A percentile compares a stretch with the other conserved stretches of the same genome.
phyloP scores from a whole-genome alignment of 2,113 vertebrate species.

The Triplophysa tibetana region DNA sequence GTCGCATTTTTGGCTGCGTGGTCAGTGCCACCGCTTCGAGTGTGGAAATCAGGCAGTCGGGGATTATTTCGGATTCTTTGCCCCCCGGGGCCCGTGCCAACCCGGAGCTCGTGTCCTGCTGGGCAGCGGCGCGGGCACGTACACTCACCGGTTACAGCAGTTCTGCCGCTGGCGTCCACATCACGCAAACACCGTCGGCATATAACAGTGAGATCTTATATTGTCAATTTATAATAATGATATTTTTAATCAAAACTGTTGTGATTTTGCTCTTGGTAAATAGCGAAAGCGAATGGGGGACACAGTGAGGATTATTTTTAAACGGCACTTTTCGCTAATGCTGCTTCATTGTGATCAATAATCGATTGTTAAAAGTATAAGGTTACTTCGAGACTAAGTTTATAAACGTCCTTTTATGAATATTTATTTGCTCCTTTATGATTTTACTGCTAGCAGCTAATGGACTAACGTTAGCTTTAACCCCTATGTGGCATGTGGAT shows the following conservation, averaged over 20 bases:
- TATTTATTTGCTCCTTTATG: conserved; percentile 54
- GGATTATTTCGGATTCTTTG: conserved; percentile 35
- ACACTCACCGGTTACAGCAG: conserved; percentile 20
- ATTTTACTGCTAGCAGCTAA: conserved; percentile 68
- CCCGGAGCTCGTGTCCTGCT: conserved; percentile 64
- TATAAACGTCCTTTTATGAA: neutral
- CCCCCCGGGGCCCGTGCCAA: conserved; percentile 67
- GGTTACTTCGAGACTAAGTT: neutral
- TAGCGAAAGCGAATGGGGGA: neutral
- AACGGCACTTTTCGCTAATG: neutral
- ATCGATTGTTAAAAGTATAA: neutral
- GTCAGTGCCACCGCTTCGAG: neutral
- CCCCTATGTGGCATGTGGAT: conserved; percentile 51
- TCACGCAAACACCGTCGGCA: conserved; percentile 39
- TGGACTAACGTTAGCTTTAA: conserved; percentile 60
- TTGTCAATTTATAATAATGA: conserved; percentile 10
- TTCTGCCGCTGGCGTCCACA: neutral
- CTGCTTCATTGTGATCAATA: neutral
- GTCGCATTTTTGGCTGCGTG: conserved; percentile 2
- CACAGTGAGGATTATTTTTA: neutral
- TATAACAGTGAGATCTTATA: conserved; percentile 56
- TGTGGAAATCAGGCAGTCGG: conserved; percentile 39
- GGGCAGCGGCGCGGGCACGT: conserved; percentile 73
- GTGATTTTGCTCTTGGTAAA: conserved; percentile 15
- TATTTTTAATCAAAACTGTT: conserved; percentile 1